Evolutionary conservation across 2,797 vertebrate genomes (phyloP).

Genomic region (Pitangus sulphuratus): DNA sequence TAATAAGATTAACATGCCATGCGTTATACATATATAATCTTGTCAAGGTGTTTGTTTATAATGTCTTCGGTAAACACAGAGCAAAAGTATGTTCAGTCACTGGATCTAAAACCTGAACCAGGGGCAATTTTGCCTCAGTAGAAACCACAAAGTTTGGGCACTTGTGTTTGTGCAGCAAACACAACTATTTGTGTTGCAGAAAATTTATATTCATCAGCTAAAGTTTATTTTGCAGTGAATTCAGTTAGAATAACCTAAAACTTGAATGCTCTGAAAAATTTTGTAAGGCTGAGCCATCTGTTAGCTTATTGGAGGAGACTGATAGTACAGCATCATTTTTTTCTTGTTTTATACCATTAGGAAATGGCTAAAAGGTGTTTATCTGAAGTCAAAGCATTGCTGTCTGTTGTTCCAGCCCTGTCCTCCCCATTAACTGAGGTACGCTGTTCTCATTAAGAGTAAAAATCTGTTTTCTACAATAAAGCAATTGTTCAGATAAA

Average conservation of each 20-base stretch:
- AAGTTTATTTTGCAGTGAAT: background rate
- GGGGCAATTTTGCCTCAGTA: background rate
- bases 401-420: slow-evolving; percentile 52
- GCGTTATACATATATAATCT: background rate
- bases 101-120: background rate
- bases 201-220: background rate
- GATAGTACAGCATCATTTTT: background rate
- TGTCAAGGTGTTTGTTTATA: background rate
- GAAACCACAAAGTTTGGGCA: background rate
- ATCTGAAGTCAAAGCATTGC: slow-evolving; percentile 76
- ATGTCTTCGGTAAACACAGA: background rate
- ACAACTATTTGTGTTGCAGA: background rate
- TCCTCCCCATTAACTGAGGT: slow-evolving; percentile 74
- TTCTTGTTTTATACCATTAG: slow-evolving; percentile 57
- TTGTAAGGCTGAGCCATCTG: background rate
- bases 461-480: background rate
- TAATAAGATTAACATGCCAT: background rate
- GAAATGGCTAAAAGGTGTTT: slow-evolving; percentile 76
- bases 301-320: background rate
- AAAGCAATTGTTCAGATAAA: background rate
- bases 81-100: background rate
- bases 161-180: slow-evolving; percentile 7
- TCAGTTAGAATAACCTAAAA: background rate
- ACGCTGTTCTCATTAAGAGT: slow-evolving; percentile 12
- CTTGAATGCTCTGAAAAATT: background rate